These are phyloP conservation scores for Ammospiza nelsoni DNA, from an alignment of 2,113 vertebrate genomes.

Conservation along the genomic window DNA sequence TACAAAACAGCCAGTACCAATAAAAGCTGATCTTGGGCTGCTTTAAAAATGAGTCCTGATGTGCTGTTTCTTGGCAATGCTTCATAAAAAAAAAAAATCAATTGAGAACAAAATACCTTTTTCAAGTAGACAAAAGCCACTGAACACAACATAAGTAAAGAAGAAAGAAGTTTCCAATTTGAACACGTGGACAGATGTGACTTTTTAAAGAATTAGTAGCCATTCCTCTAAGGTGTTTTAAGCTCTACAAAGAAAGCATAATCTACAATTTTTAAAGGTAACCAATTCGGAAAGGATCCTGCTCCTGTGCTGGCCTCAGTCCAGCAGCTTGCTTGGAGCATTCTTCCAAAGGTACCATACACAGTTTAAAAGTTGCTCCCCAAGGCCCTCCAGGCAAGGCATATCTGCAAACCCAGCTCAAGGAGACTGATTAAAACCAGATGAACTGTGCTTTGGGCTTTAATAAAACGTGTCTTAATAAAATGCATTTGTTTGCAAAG, in stretches of 20 bases:
- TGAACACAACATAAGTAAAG: neutral
- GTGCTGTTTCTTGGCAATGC: neutral
- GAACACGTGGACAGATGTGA: neutral
- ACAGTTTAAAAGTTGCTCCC: neutral
- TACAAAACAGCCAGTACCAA: constrained; percentile 46
- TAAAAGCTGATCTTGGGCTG: neutral
- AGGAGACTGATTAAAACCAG: neutral
- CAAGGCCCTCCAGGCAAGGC: neutral
- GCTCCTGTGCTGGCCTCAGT: neutral
- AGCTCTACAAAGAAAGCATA: neutral
- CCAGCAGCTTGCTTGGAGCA: neutral
- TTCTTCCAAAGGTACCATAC: neutral
- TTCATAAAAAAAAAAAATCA: neutral
- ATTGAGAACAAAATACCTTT: neutral
- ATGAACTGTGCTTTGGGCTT: neutral
- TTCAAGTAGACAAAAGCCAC: neutral
- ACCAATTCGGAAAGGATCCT: neutral
- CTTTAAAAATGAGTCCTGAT: neutral
- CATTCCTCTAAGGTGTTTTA: neutral
- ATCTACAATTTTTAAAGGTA: neutral
- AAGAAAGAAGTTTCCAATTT: neutral
- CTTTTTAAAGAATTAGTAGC: neutral
- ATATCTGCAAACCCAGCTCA: constrained; percentile 22
- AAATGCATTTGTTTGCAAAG: neutral
- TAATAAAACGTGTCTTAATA: neutral